These are phyloP conservation scores for Galaxias olidus DNA, from an alignment of 2,797 vertebrate species.

Conservation along the genomic window DNA sequence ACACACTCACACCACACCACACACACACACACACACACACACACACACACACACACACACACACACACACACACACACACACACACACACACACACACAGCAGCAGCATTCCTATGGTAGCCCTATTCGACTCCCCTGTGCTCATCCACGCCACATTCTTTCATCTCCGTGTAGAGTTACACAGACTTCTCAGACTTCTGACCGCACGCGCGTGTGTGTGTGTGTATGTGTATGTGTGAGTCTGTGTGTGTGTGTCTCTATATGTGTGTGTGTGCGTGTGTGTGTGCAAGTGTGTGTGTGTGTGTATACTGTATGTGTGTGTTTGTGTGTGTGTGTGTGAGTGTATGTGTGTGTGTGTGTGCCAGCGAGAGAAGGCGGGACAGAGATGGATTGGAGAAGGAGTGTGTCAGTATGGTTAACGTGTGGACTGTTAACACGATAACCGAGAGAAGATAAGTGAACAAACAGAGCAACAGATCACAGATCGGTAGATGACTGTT, in stretches of 20 bases:
- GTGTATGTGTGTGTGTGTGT: slow-evolving; percentile 9
- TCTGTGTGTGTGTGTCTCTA: slow-evolving; percentile 13
- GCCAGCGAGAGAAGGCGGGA: not conserved
- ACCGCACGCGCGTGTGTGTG: too few relatives aligned
- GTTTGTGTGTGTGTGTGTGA: too few relatives aligned
- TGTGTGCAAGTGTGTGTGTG: too few relatives aligned
- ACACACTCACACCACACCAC: not conserved
- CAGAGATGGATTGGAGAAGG: not conserved
- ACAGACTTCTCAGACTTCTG: not conserved
- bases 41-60: not conserved
- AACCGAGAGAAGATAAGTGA: too few relatives aligned
- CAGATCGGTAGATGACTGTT: too few relatives aligned
- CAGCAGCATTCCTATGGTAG: too few relatives aligned
- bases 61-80: not conserved
- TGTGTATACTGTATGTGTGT: not conserved
- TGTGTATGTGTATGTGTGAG: not conserved
- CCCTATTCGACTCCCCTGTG: too few relatives aligned
- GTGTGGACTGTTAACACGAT: not conserved
- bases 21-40: not conserved
- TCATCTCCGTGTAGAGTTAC: not conserved
- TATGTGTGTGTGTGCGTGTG: too few relatives aligned
- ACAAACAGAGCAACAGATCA: too few relatives aligned
- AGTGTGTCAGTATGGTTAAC: not conserved
- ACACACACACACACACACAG: not conserved
- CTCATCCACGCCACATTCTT: not conserved